Evolutionary conservation across 2,888 invertebrate genomes (phyloP), one percentile per base, ranked within the genome.

Genomic region (Spodoptera exigua): DNA sequence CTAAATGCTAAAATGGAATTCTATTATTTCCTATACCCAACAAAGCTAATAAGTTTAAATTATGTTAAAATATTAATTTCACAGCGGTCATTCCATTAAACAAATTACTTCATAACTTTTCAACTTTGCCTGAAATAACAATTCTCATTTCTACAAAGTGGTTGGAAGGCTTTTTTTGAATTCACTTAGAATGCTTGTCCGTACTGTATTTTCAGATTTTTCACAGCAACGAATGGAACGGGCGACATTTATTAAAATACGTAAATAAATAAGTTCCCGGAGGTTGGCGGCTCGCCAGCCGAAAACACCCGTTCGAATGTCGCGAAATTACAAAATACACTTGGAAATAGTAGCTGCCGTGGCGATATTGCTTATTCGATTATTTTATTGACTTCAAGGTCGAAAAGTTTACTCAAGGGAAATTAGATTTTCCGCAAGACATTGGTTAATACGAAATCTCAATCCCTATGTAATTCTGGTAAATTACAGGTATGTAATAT

Each of bases 241-340:
- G 43, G 51, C 49, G 54, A 68, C 64, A 70, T 76, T 80, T 77
- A 78, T 73, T 79, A 76, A 80, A 80, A 75, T 65, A 72, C 71
- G 60, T 66, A 73, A 73, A 74, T 71, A 74, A 74, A 61, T 49
- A 73, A 67, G 64, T 73, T 72, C 53, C 45, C 51, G 53, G 61
- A 70, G 45, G 60, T 56, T 81, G 81, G 81, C 80, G 61, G 21
- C 35, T 45, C 21, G 71, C 73, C 79, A 76, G 63, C 55, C 34
- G 54, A 49, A 56, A 36, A 58, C 67, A 63, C 57, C 58, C 60
- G 60, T 55, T 47, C 18, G 39, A 43, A 57, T 55, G 53, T 14
- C 36, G 67, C 53, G 37, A 51, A 57, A 61, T 74, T 61, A 57
- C 65, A 65, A 65, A 70, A 65, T 34, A 53, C 37, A 48, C 48